These are phyloP conservation scores for Malurus melanocephalus DNA, from an alignment of 2,113 vertebrate species.

Conservation along the genomic window DNA sequence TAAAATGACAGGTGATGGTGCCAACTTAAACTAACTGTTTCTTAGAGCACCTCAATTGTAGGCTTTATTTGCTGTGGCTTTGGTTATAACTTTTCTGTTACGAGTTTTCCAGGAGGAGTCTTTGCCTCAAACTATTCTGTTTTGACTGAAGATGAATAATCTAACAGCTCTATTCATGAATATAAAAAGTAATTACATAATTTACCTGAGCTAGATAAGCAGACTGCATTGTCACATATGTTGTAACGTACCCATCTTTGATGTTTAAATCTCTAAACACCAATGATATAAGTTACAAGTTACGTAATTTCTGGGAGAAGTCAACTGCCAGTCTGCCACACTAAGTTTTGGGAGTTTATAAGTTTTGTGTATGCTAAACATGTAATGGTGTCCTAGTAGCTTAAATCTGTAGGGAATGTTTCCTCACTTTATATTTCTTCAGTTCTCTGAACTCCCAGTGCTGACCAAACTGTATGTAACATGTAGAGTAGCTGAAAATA, in stretches of 20 bases:
- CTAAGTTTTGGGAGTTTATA: neutral
- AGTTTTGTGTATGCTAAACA: neutral
- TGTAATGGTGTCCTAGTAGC: neutral
- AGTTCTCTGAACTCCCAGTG: neutral
- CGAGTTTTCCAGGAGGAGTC: neutral
- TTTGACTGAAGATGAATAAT: neutral
- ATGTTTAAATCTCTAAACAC: neutral
- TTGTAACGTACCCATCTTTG: neutral
- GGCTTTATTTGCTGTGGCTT: neutral
- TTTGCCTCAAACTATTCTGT: neutral
- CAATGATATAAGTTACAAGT: neutral
- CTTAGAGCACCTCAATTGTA: neutral
- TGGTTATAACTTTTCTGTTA: neutral
- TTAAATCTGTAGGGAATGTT: neutral
- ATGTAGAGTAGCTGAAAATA: neutral
- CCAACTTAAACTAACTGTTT: neutral
- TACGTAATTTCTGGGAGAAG: neutral
- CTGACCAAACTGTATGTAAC: neutral
- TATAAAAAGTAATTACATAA: neutral
- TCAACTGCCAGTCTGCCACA: neutral
- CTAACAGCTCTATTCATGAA: neutral
- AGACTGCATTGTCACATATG: neutral
- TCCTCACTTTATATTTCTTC: neutral
- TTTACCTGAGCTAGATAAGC: neutral
- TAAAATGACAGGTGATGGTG: neutral